These are phyloP conservation scores for Ichneumoninae sp. DNA, from an alignment of 2,888 invertebrate genomes.

Conservation along the genomic window DNA sequence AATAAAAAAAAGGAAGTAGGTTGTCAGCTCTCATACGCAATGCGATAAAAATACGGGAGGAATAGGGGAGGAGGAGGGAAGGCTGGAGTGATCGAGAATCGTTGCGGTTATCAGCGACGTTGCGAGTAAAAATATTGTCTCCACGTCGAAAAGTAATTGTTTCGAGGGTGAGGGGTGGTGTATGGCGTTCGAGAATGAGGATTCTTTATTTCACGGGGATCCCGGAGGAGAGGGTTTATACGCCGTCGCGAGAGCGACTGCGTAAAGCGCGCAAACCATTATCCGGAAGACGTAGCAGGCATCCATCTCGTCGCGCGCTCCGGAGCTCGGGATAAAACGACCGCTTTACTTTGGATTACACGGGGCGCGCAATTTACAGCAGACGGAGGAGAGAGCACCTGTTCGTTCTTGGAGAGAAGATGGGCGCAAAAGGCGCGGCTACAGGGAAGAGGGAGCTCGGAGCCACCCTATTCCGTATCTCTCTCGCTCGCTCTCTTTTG, in stretches of 20 bases:
- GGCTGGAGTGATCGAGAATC: constrained; percentile 23
- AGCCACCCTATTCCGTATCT: constrained; percentile 60
- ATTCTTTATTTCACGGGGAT: constrained; percentile 65
- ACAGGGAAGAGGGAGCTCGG: constrained; percentile 67
- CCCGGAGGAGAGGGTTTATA: constrained; percentile 55
- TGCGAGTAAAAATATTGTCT: constrained; percentile 3
- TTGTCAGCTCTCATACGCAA: constrained; percentile 45
- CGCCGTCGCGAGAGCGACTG: constrained; percentile 68
- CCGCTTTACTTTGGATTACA: constrained; percentile 84
- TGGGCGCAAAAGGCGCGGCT: constrained; percentile 40
- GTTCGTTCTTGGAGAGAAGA: constrained; percentile 66
- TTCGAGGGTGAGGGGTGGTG: constrained; percentile 21
- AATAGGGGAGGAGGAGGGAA: neutral
- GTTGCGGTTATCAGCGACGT: constrained; percentile 19
- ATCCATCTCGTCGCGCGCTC: constrained; percentile 82
- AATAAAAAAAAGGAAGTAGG: constrained; percentile 32
- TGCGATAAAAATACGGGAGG: constrained; percentile 30
- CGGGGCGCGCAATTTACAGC: constrained; percentile 83
- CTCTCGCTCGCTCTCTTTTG: constrained; percentile 53
- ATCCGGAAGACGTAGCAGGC: constrained; percentile 82
- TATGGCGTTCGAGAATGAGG: constrained; percentile 20
- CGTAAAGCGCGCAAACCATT: constrained; percentile 77
- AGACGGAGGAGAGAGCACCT: constrained; percentile 76
- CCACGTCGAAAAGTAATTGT: constrained; percentile 64
- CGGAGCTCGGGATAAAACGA: constrained; percentile 80